phyloP scores from a whole-genome alignment of 2,888 invertebrate genomes.

The Eurytoma adleriae region DNA sequence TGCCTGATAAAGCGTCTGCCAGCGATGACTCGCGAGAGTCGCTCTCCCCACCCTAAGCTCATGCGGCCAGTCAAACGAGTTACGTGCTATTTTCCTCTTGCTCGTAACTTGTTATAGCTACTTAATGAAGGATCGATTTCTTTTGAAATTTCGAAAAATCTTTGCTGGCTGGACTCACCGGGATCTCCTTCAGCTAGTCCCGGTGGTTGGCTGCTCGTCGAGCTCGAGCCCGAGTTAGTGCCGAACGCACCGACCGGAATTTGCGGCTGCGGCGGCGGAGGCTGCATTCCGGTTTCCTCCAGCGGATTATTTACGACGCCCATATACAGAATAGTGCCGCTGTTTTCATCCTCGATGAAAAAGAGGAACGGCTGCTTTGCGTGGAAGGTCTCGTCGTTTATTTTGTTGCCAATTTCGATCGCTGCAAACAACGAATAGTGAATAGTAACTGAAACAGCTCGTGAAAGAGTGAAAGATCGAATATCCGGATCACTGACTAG shows the following conservation, averaged over 20 bases:
- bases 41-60: no score
- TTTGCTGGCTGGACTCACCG: conserved; percentile 39
- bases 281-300: conserved; percentile 67
- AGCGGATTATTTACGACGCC: conserved; percentile 85
- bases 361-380: conserved; percentile 88
- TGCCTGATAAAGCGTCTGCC: no score
- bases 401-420: conserved; percentile 84
- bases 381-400: conserved; percentile 81
- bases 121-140: no score
- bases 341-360: conserved; percentile 86
- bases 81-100: not conserved
- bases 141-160: no score
- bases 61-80: no score
- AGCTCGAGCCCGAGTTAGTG: no score
- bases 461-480: no score
- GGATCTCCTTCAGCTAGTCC: not conserved
- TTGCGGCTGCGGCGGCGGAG: conserved; percentile 7
- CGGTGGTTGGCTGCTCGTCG: conserved; percentile 43
- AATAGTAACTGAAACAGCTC: no score
- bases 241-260: not conserved
- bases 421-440: conserved; percentile 74
- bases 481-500: conserved; percentile 75
- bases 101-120: no score
- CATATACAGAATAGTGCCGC: conserved; percentile 85
- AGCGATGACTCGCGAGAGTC: no score